These are phyloP conservation scores for Enteromius radiatus DNA, from an alignment of 2,797 vertebrate species.

Conservation along the genomic window DNA sequence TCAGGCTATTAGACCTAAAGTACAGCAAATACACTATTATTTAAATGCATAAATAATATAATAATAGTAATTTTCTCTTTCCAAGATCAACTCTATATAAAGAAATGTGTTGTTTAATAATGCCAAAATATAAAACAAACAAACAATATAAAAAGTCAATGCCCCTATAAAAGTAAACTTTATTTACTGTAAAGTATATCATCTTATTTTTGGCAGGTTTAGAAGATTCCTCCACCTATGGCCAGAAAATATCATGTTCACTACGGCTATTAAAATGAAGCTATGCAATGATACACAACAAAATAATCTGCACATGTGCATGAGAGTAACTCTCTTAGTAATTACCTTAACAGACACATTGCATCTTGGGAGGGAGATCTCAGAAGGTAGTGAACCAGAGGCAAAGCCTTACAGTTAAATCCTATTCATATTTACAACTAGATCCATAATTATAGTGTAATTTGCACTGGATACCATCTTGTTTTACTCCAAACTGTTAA, in stretches of 20 bases:
- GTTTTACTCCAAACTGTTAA: no score
- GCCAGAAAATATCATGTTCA: background rate
- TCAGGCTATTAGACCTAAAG: no score
- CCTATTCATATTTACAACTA: constrained; percentile 20
- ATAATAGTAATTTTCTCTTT: no score
- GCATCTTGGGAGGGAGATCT: background rate
- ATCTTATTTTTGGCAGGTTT: background rate
- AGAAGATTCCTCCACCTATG: background rate
- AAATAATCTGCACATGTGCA: background rate
- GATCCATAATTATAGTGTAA: constrained; percentile 10
- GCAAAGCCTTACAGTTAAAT: constrained; percentile 7
- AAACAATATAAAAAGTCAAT: background rate
- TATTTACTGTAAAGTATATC: background rate
- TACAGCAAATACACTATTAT: no score
- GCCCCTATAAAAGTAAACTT: background rate
- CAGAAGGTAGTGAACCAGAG: constrained; percentile 5
- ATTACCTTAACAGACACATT: constrained; percentile 13
- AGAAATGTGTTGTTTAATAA: background rate
- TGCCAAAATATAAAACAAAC: background rate
- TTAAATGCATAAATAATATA: no score
- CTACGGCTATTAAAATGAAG: background rate
- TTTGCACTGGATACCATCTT: no score
- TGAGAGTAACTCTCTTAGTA: background rate
- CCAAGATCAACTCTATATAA: no score
- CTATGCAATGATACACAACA: background rate